phyloP scores from a whole-genome alignment of 2,888 invertebrate genomes.

The Andrena dorsata region DNA sequence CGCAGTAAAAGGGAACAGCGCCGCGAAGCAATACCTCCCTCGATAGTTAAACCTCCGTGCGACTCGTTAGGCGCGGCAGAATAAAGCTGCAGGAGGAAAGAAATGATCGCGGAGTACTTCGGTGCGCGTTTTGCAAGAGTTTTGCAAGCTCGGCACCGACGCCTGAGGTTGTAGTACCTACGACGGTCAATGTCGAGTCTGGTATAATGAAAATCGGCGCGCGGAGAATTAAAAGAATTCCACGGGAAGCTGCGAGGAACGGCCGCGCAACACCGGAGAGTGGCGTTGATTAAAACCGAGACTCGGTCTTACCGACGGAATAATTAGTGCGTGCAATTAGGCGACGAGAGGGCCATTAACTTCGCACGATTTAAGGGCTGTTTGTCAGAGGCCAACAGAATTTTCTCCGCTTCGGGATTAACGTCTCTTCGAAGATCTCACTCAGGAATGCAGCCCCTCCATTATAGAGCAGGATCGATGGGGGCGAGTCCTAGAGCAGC shows the following conservation, averaged over 20 bases:
- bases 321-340: conserved; percentile 54
- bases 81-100: not conserved
- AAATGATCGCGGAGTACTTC: not conserved
- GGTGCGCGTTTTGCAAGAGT: too few relatives aligned
- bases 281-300: conserved; percentile 29
- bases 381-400: conserved; percentile 43
- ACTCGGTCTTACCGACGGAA: not conserved
- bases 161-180: not conserved
- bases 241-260: not conserved
- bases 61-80: not conserved
- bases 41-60: not conserved
- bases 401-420: conserved; percentile 40
- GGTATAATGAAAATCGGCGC: not conserved
- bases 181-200: conserved; percentile 18
- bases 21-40: not conserved
- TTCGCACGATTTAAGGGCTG: conserved; percentile 41
- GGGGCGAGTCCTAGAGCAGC: conserved; percentile 8
- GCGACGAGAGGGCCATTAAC: conserved; percentile 23
- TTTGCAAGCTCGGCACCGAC: not conserved
- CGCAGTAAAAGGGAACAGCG: not conserved
- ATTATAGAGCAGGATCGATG: conserved; percentile 49
- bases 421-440: conserved; percentile 29
- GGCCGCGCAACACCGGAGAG: not conserved
- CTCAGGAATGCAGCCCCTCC: conserved; percentile 29
- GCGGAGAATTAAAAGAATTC: conserved; percentile 10